Conservation (phyloP, 1,140 invertebrate species). For the Schlechtendalia chinensis region DNA sequence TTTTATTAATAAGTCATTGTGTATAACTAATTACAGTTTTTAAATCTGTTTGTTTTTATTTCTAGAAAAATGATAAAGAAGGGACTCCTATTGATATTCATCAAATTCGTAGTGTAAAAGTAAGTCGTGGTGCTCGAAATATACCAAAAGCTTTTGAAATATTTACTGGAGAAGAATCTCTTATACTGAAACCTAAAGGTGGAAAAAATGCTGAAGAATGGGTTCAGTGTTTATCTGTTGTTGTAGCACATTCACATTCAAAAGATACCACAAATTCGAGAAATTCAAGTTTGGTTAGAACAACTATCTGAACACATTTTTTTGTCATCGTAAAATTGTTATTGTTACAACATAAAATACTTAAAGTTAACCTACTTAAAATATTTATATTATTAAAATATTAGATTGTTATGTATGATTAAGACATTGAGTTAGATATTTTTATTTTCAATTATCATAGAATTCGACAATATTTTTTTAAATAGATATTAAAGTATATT, state of each 20-base stretch:
- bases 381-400: not conserved
- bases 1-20: not conserved
- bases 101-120: conserved; percentile 89
- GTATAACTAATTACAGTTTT: no score
- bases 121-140: conserved; percentile 77
- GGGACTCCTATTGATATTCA: conserved; percentile 73
- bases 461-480: not conserved
- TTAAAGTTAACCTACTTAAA: not conserved
- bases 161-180: conserved; percentile 86
- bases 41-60: conserved; percentile 50
- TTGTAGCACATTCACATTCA: conserved; percentile 77
- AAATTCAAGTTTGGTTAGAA: conserved; percentile 54
- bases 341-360: not conserved
- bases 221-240: conserved; percentile 86
- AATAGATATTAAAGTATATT: not conserved
- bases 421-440: not conserved
- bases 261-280: conserved; percentile 54
- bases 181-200: conserved; percentile 89
- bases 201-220: conserved; percentile 93
- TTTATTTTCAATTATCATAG: not conserved
- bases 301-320: conserved; percentile 51
- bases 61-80: conserved; percentile 61
- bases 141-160: conserved; percentile 96
- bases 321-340: not conserved
- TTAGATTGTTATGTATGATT: not conserved